These are phyloP conservation scores for Pelecanoides urinatrix DNA, from an alignment of 2,113 vertebrate genomes.

Conservation along the genomic window DNA sequence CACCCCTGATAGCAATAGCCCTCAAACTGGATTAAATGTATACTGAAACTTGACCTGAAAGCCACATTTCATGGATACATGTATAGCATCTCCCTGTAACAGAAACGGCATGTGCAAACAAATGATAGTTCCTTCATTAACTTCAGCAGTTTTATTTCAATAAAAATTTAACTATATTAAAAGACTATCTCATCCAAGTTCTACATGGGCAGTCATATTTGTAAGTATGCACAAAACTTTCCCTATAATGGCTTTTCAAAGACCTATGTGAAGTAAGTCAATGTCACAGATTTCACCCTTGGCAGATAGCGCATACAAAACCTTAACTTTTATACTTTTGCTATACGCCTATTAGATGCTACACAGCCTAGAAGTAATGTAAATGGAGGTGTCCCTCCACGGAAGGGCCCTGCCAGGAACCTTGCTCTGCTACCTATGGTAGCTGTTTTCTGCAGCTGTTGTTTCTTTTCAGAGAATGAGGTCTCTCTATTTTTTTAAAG, in stretches of 20 bases:
- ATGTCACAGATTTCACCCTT: background rate
- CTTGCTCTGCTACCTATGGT: rapidly evolving
- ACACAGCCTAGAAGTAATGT: rapidly evolving
- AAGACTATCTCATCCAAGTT: background rate
- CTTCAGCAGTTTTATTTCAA: background rate
- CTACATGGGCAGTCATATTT: rapidly evolving
- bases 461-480: background rate
- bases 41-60: background rate
- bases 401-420: background rate
- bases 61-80: rapidly evolving
- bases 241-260: background rate
- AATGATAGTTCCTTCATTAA: too few species aligned
- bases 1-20: rapidly evolving
- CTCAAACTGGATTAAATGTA: background rate
- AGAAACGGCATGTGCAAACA: background rate
- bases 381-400: background rate
- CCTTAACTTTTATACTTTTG: too few species aligned
- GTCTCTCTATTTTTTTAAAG: background rate
- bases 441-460: background rate
- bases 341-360: rapidly evolving
- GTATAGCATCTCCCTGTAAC: background rate
- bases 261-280: background rate
- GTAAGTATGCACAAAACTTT: background rate
- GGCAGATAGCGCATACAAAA: background rate
- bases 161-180: background rate